Evolutionary conservation across 2,113 vertebrate species (phyloP).

Genomic region (Thamnophis sirtalis): DNA sequence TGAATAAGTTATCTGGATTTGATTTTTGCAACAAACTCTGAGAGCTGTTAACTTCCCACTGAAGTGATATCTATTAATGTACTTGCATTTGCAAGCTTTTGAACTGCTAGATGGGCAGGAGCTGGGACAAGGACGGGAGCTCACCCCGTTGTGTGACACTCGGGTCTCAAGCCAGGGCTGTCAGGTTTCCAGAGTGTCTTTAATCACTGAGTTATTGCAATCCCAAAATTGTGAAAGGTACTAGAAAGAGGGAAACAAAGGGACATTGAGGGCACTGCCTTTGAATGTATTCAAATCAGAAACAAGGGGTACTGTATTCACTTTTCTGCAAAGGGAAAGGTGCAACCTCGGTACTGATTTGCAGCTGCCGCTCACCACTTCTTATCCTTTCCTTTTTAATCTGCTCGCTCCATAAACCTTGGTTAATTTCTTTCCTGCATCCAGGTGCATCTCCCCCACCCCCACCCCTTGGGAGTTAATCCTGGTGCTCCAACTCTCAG

Average conservation of each 20-base stretch:
- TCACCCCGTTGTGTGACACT: neutral
- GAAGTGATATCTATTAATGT: neutral
- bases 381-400: slow-evolving; percentile 50
- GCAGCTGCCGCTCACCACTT: slow-evolving; percentile 33
- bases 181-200: neutral
- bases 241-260: slow-evolving; percentile 34
- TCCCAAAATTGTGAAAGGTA: slow-evolving; percentile 16
- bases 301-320: slow-evolving; percentile 1
- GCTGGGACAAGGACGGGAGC: neutral
- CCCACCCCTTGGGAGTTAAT: slow-evolving; percentile 16
- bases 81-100: neutral
- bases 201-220: neutral
- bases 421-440: slow-evolving; percentile 9
- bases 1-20: too few relatives aligned
- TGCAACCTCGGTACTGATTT: slow-evolving; percentile 32
- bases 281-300: slow-evolving; percentile 48
- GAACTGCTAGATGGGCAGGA: neutral
- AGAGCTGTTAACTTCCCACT: neutral
- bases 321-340: slow-evolving; percentile 48
- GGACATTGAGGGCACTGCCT: slow-evolving; percentile 33
- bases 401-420: slow-evolving; percentile 43
- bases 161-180: neutral
- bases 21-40: too few relatives aligned
- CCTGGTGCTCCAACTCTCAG: neutral
- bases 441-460: too few relatives aligned